Base-by-base conservation (phyloP, 1,140 invertebrate species). In the Drosophila jambulina region DNA sequence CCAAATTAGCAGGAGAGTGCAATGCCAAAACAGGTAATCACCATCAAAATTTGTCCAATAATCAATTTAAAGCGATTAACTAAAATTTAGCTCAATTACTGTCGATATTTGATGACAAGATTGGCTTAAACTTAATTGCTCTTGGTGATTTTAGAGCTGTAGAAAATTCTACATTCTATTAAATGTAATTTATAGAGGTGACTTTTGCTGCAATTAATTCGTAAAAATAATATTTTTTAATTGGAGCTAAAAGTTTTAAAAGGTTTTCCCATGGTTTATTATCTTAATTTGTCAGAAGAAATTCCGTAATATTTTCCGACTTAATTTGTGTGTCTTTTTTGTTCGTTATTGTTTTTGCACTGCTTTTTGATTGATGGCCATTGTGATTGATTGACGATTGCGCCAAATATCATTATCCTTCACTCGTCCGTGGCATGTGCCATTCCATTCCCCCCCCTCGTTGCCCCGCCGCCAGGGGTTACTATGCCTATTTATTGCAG, bases 401-500 rank as follows among this genome's bases (percentile, higher is more conserved):
- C 60, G 64, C 57, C 76, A 65, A 75, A 85, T 63, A 85, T 72
- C 53, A 70, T 81, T 86, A 61, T 70, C 53, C 75, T 78, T 69
- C 72, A 34, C 62, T 38, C 19, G 51, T 38, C 25, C 29, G 9
- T 43, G 56, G 25, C 49, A 65, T 71, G 62, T 68, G 25, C 29
- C 61, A 23, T 25, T 69, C 67, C 49, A 29, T 19, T 17, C 64
- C 25, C 56, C 42, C 64, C 25, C 56, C 42, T 57, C 9, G 9
- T 3, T 10, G 13, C 7, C 17, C 34, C 32, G 1, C 49, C 15
- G 10, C 15, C 27, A 27, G 34, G 42, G 64, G 75, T 88, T 90
- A 80, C 80, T 88, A 78, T 78, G 84, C 75, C 84, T 87, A 80
- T 88, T 86, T 86, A 82, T 68, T 80, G 68, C 77, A 70, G 77